Evolutionary conservation across 1,140 invertebrate genomes (phyloP), one percentile per base, ranked within the genome.

Genomic region (Thaumetopoea pityocampa): DNA sequence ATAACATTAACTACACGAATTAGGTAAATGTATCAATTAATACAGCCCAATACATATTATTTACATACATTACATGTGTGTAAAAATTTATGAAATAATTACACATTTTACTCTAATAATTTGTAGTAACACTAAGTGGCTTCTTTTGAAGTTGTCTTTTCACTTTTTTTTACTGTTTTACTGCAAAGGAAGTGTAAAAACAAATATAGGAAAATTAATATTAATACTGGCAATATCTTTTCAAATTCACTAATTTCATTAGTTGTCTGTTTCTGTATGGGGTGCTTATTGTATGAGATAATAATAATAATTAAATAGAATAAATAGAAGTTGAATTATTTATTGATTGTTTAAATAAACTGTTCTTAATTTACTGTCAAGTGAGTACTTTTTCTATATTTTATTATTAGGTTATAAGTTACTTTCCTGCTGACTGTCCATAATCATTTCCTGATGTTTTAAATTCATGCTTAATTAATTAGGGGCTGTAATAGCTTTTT

Each of bases 401-500:
- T 27, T 34, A 37, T 60, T 60, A 57, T 69, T 79, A 79, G 74
- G 77, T 79, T 81, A 79, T 67, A 77, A 68, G 54, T 63, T 76
- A 70, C 72, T 71, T 76, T 67, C 67, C 48, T 70, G 77, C 77
- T 77, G 74, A 76, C 71, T 82, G 64, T 74, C 59, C 60, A 62
- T 60, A 60, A 70, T 70, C 48, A 67, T 71, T 67, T 65, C 57
- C 22, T 48, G 51, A 65, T 60, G 66, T 65, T 59, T 66, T 65
- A 69, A 60, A 50, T 33, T 61, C 45, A 50, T 49, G 72, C 74
- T 82, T 79, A 52, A 68, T 80, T 66, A 48, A 54, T 48, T 79
- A 79, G 74, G 66, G 77, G 74, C 74, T 82, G 77, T 57, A 58
- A 47, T 70, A 59, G 73, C 77, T 81, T 81, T 65, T 69, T 69